Evolutionary conservation across 2,113 vertebrate genomes (phyloP).

Genomic region (Galbula dea): DNA sequence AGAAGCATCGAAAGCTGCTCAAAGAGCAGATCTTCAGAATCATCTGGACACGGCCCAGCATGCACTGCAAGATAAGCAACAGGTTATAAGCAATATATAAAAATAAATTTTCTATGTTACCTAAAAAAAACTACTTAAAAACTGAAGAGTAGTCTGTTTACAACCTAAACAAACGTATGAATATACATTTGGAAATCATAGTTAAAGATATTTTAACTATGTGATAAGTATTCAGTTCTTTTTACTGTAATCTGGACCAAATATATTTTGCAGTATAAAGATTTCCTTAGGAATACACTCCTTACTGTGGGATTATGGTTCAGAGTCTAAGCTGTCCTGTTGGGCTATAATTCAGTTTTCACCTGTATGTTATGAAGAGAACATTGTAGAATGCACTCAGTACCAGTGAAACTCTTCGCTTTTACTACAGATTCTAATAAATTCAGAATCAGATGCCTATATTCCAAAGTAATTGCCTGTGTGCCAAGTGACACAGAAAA

Average conservation of each 20-base stretch:
- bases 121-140: not conserved
- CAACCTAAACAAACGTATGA: not conserved
- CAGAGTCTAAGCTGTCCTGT: not conserved
- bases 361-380: not conserved
- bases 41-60: slow-evolving; percentile 93
- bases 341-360: not conserved
- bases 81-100: slow-evolving; percentile 73
- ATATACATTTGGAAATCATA: not conserved
- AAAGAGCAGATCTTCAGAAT: slow-evolving; percentile 93
- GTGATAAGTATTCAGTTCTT: not conserved
- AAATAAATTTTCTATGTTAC: not conserved
- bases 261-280: not conserved
- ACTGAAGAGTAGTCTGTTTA: not conserved
- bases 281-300: not conserved
- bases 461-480: not conserved
- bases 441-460: not conserved
- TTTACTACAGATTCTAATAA: not conserved
- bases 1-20: slow-evolving; percentile 92
- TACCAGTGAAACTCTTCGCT: not conserved
- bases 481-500: not conserved
- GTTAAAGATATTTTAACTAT: not conserved
- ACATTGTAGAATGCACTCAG: not conserved
- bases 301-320: not conserved
- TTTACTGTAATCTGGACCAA: not conserved
- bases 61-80: slow-evolving; percentile 96